Evolutionary conservation across 2,888 invertebrate species (phyloP).

Genomic region (Choristoneura rosaceana): DNA sequence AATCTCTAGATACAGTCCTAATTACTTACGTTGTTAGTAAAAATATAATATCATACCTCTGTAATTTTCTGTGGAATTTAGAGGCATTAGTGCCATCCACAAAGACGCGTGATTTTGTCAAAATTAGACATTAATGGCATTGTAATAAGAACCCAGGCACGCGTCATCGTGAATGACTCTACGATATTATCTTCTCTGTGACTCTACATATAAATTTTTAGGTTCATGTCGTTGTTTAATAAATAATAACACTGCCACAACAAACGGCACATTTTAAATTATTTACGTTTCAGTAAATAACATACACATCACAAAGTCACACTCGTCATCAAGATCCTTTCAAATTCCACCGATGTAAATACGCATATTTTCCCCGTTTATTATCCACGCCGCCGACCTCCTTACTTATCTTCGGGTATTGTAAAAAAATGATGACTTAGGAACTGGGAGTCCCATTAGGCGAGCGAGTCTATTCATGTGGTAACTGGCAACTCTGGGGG

Average conservation of each 20-base stretch:
- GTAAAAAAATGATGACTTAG: slow-evolving; percentile 84
- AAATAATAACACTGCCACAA: too few relatives aligned
- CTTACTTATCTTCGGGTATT: slow-evolving; percentile 79
- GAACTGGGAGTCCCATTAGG: slow-evolving; percentile 85
- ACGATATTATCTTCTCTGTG: too few relatives aligned
- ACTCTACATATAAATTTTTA: too few relatives aligned
- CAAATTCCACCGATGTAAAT: slow-evolving; percentile 68
- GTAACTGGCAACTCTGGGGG: slow-evolving; percentile 68
- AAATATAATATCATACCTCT: too few relatives aligned
- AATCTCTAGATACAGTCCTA: too few relatives aligned
- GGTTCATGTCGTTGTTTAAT: background rate
- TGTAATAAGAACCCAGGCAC: too few relatives aligned
- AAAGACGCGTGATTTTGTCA: too few relatives aligned
- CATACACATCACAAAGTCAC: slow-evolving; percentile 57
- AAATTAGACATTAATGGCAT: too few relatives aligned
- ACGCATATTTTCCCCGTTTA: slow-evolving; percentile 79
- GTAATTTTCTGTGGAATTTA: too few relatives aligned
- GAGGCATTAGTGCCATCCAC: too few relatives aligned
- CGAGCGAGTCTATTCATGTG: slow-evolving; percentile 82
- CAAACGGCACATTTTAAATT: background rate
- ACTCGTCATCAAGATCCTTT: slow-evolving; percentile 74
- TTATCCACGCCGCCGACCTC: slow-evolving; percentile 79
- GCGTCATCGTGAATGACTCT: too few relatives aligned
- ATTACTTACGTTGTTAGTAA: too few relatives aligned
- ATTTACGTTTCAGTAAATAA: slow-evolving; percentile 26